Percentiles rank a stretch among this genome's conserved stretches.
These are phyloP conservation scores for Odontamblyopus rebecca DNA, from an alignment of 2,797 vertebrate species.

Conservation along the genomic window DNA sequence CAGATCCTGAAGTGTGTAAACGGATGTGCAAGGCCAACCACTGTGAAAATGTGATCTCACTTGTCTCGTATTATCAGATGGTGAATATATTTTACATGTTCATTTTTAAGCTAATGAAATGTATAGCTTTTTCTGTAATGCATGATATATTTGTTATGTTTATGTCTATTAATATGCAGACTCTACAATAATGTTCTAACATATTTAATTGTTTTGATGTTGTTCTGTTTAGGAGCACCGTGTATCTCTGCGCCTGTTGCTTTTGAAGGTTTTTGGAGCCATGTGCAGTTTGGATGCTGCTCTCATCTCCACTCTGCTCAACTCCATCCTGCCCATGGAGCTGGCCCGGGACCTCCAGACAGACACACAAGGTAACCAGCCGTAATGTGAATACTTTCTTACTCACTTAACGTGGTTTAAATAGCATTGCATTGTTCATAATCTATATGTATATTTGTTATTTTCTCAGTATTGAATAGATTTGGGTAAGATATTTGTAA, in stretches of 20 bases:
- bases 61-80: constrained; percentile 98
- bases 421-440: too few relatives aligned
- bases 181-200: neutral
- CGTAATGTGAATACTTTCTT: neutral
- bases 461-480: too few relatives aligned
- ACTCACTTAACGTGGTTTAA: neutral
- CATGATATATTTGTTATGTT: neutral
- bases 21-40: constrained; percentile 93
- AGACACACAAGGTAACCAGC: constrained; percentile 85
- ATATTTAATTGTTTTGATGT: neutral
- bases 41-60: constrained; percentile 88
- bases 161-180: neutral
- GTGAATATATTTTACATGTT: constrained; percentile 65
- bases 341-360: constrained; percentile 95
- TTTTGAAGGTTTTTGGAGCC: constrained; percentile 96
- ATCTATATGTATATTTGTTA: too few relatives aligned
- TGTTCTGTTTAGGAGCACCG: constrained; percentile 85
- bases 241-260: constrained; percentile 86
- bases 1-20: constrained; percentile 96
- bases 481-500: too few relatives aligned
- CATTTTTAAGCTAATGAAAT: neutral
- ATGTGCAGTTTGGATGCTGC: constrained; percentile 92
- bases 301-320: constrained; percentile 91
- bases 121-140: neutral
- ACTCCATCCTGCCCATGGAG: constrained; percentile 96